phyloP scores from a whole-genome alignment of 2,888 invertebrate species.

The Diloba caeruleocephala region DNA sequence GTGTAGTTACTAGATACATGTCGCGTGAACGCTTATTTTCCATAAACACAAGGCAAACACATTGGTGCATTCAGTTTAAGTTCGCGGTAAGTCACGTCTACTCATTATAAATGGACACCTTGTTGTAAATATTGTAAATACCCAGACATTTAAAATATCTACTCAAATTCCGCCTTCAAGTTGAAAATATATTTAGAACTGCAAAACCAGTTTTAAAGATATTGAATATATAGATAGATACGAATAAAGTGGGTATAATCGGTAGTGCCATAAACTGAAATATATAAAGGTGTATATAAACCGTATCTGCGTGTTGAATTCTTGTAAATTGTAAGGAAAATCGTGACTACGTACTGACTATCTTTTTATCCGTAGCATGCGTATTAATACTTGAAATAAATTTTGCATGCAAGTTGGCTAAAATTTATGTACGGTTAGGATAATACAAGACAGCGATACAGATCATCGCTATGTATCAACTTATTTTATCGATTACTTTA shows the following conservation, averaged over 20 bases:
- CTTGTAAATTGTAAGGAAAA: no score
- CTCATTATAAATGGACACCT: constrained; percentile 42
- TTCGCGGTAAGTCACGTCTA: constrained; percentile 52
- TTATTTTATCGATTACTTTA: constrained; percentile 19
- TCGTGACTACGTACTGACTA: no score
- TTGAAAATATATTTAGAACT: constrained; percentile 17
- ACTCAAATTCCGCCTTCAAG: constrained; percentile 35
- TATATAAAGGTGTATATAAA: no score
- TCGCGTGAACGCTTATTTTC: constrained; percentile 42
- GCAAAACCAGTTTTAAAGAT: constrained; percentile 9
- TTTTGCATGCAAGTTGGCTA: no score
- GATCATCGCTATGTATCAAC: constrained; percentile 4
- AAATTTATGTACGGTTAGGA: no score
- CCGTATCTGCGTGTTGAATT: no score
- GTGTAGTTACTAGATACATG: neutral
- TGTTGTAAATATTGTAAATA: constrained; percentile 46
- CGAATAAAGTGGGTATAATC: neutral
- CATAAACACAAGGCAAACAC: constrained; percentile 51
- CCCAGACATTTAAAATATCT: constrained; percentile 43
- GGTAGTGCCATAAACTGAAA: no score
- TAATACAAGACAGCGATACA: neutral
- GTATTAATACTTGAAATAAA: no score
- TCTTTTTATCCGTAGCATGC: no score
- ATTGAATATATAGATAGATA: neutral
- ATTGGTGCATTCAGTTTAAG: constrained; percentile 29